phyloP scores from a whole-genome alignment of 2,797 vertebrate genomes.

The Schizopygopsis malacanthus region DNA sequence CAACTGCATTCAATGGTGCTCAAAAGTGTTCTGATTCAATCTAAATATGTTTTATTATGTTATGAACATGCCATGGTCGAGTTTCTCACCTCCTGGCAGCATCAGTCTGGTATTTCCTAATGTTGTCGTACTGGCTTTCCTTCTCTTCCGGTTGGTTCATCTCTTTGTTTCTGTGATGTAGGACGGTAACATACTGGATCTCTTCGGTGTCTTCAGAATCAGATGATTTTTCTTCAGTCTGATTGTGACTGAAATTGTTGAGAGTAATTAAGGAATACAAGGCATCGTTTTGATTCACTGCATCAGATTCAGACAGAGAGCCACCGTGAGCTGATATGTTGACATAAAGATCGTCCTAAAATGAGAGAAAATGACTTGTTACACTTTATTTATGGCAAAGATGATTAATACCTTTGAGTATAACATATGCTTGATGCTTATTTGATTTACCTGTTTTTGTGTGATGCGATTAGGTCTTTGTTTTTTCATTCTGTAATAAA shows the following conservation, averaged over 20 bases:
- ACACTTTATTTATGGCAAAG: background rate
- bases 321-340: background rate
- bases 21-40: background rate
- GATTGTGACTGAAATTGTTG: background rate
- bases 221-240: background rate
- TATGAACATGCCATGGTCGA: background rate
- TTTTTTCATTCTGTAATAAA: background rate
- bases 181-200: background rate
- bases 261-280: background rate
- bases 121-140: background rate
- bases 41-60: background rate
- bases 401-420: too few species aligned
- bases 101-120: background rate
- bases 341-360: background rate
- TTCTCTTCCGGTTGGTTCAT: background rate
- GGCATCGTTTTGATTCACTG: background rate
- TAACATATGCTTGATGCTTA: too few species aligned
- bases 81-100: conserved; percentile 3
- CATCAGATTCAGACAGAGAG: background rate
- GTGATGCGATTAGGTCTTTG: background rate
- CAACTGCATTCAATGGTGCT: background rate
- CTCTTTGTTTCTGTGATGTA: background rate
- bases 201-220: conserved; percentile 18
- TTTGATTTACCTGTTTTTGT: conserved; percentile 4
- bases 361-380: background rate